Conservation (phyloP, 2,888 invertebrate species). For the Biston stratarius region DNA sequence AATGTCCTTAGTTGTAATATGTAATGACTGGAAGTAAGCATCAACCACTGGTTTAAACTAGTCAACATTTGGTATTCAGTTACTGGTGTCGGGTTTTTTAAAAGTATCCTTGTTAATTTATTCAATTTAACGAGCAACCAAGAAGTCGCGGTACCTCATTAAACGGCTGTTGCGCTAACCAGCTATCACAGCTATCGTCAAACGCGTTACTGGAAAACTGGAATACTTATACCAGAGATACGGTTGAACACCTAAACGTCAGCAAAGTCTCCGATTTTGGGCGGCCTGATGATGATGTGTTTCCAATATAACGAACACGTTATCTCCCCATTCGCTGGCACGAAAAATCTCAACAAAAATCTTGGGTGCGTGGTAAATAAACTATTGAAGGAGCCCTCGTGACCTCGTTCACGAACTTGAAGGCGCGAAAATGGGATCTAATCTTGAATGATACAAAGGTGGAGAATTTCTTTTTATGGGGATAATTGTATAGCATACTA, state of each 20-base stretch:
- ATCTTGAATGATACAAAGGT: constrained; percentile 12
- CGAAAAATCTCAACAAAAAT: constrained; percentile 25
- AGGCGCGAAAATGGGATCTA: constrained; percentile 5
- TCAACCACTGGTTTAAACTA: too few relatives aligned
- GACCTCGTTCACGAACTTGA: constrained; percentile 25
- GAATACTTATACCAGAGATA: background rate
- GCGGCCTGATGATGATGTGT: constrained; percentile 43
- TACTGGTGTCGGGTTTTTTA: too few relatives aligned
- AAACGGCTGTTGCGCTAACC: too few relatives aligned
- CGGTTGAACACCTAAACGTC: constrained; percentile 1
- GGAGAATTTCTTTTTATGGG: background rate
- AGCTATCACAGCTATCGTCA: too few relatives aligned
- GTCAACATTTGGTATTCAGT: too few relatives aligned
- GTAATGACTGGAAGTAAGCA: too few relatives aligned
- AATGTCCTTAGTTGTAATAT: too few relatives aligned
- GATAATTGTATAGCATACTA: background rate
- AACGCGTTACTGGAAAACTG: too few relatives aligned
- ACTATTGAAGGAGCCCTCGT: constrained; percentile 25
- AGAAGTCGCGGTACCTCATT: too few relatives aligned
- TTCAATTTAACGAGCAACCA: too few relatives aligned
- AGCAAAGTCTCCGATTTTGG: constrained; percentile 3
- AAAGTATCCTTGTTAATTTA: too few relatives aligned
- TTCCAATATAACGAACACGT: constrained; percentile 45
- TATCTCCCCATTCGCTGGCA: constrained; percentile 36
- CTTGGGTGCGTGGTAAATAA: constrained; percentile 29